A percentile compares a stretch with the other conserved stretches of the same genome.
phyloP scores from a whole-genome alignment of 1,140 invertebrate genomes.

The Drosophila punjabiensis region DNA sequence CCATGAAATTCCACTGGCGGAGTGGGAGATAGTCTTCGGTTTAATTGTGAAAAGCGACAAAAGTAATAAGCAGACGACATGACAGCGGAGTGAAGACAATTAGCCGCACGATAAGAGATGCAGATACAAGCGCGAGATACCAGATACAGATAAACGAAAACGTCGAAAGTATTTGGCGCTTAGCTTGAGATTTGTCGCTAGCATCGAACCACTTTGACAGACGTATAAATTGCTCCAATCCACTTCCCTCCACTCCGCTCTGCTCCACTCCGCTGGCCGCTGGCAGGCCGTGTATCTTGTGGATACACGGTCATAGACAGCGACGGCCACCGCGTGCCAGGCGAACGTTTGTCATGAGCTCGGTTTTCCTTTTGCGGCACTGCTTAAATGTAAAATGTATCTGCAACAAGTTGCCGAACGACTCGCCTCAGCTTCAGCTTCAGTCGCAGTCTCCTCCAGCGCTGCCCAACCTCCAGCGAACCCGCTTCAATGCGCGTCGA shows the following conservation, averaged over 20 bases:
- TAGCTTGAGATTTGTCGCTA: slow-evolving; percentile 79
- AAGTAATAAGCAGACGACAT: slow-evolving; percentile 75
- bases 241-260: slow-evolving; percentile 9
- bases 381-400: slow-evolving; percentile 62
- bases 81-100: slow-evolving; percentile 75
- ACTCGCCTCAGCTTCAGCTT: slow-evolving; percentile 9
- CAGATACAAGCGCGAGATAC: slow-evolving; percentile 63
- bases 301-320: slow-evolving; percentile 42
- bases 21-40: slow-evolving; percentile 57
- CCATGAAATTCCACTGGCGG: slow-evolving; percentile 10
- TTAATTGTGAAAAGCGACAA: slow-evolving; percentile 74
- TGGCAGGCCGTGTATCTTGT: slow-evolving; percentile 58
- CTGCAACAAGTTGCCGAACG: slow-evolving; percentile 79
- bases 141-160: slow-evolving; percentile 67
- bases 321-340: slow-evolving; percentile 64
- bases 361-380: slow-evolving; percentile 79
- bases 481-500: slow-evolving; percentile 77
- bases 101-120: slow-evolving; percentile 73
- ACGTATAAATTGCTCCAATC: slow-evolving; percentile 71
- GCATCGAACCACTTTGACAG: slow-evolving; percentile 72
- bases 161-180: slow-evolving; percentile 71
- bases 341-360: slow-evolving; percentile 76
- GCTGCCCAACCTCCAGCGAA: slow-evolving; percentile 58
- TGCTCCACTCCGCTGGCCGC: slow-evolving; percentile 29
- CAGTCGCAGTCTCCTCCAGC: slow-evolving; percentile 11